Evolutionary conservation across 2,888 invertebrate species (phyloP), one percentile per base, ranked within the genome.

Genomic region (Lepidocyrtinus sp.): DNA sequence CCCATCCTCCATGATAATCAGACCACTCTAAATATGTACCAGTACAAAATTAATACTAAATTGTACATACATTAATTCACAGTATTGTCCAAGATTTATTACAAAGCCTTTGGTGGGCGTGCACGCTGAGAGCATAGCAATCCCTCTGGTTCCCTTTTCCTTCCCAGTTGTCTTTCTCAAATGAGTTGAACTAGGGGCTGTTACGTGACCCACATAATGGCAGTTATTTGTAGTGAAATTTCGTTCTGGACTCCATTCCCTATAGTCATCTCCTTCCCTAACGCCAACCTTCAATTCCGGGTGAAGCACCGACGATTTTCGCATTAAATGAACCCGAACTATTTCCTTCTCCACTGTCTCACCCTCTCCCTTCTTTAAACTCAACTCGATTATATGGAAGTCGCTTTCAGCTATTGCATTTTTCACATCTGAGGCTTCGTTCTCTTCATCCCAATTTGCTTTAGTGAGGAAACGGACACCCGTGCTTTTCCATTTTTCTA

Each of bases 11-110:
- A 85, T 81, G 22, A 86, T 83, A 24, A 86, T 73, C 12, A 78
- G 25, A 50, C 85, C 85, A 67, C 84, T 83, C 85, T 85, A 50
- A 0, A 62, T n/a, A n/a, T n/a, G n/a, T n/a, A n/a, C n/a, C n/a
- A n/a, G n/a, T n/a, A n/a, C n/a, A 72, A 65, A 12, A 67, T 7
- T 5, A 50, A 70, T 24, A 17, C 12, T 15, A 46, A 9, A 1
- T 25, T 27, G 50, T 15, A 17, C 59, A 24, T 24, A 17, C 9
- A 27, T 2, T 2, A 27, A 45, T 45, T 68, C n/a, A 24, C 50
- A 7, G 7, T 2, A 55, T 12, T 63, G 22, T 2, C 12, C 1
- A 1, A 74, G 59, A 21, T 24, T 62, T 22, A 7, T 63, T 64
- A 79, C 73, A 69, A 74, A 74, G 19, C 79, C 79, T 19, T 55